Evolutionary conservation across 2,797 vertebrate species (phyloP).

Genomic region (Gephyroberyx darwinii): DNA sequence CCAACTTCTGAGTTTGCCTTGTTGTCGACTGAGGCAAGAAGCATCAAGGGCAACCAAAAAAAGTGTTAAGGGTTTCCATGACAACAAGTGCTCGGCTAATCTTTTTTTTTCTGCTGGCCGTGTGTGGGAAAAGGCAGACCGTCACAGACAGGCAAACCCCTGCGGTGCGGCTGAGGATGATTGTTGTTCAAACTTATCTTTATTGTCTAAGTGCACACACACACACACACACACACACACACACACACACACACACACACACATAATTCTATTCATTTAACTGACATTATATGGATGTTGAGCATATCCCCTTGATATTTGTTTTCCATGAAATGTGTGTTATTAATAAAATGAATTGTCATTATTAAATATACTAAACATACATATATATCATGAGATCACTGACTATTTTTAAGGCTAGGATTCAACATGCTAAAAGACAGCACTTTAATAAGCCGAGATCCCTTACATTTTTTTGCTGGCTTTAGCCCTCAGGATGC

Average conservation of each 20-base stretch:
- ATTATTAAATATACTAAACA: too few relatives aligned
- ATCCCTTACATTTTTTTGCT: too few relatives aligned
- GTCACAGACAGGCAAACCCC: conserved; percentile 21
- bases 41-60: conserved; percentile 56
- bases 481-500: too few relatives aligned
- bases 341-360: too few relatives aligned
- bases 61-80: conserved; percentile 61
- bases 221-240: background rate
- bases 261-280: background rate
- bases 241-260: background rate
- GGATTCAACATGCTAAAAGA: too few relatives aligned
- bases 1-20: conserved; percentile 46
- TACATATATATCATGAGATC: too few relatives aligned
- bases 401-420: too few relatives aligned
- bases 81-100: conserved; percentile 36
- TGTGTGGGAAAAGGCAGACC: conserved; percentile 18
- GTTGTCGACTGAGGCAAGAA: conserved; percentile 56
- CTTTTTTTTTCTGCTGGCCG: conserved; percentile 25
- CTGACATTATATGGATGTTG: too few relatives aligned
- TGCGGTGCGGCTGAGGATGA: conserved; percentile 20
- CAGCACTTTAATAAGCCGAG: too few relatives aligned
- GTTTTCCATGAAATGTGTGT: too few relatives aligned
- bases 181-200: conserved; percentile 25
- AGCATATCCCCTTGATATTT: too few relatives aligned
- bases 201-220: background rate